Evolutionary conservation across 2,797 vertebrate species (phyloP), one percentile per base, ranked within the genome.

Genomic region (Nannoperca australis): DNA sequence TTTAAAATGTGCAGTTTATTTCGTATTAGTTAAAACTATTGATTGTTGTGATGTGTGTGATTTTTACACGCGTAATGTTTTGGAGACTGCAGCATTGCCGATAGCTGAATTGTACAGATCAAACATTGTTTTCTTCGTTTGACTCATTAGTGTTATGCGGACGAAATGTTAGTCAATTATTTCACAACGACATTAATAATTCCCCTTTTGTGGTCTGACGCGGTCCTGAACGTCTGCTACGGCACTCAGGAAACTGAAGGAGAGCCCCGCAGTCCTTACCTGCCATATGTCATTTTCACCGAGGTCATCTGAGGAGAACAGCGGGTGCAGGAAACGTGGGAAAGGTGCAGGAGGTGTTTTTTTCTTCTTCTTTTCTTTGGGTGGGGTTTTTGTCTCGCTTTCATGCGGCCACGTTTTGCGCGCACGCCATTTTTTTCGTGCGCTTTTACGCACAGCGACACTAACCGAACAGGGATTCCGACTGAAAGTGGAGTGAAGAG

Each of bases 381-480:
- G 87, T 91, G 87, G 79, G 89, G 88, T 89, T 84, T 87, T 73
- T 78, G 81, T 82, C 77, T 88, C 44, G 61, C 42, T 64, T 78
- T 84, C 56, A 63, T 79, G 86, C 89, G 56, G 87, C 67, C 86
- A 83, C 85, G 83, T 85, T 88, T 88, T 82, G 20, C 70, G 80
- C 82, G 71, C 86, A 74, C 81, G 75, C 73, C 78, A 72, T 66
- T 70, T 80, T 66, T 38, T 3, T 2, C 64, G 82, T 89, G 89
- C 90, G 88, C 89, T 80, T 91, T 91, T 93, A 91, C 90, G 90
- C 90, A 86, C 90, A 62, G 70, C 20, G 58, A 79, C 49, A 6
- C 62, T 0, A 53, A 38, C n/a, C 32, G 63, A 42, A n/a, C 20
- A 30, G 56, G 53, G 45, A 50, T 32, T 24, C 30, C 1, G 67